Base-by-base conservation (phyloP, 2,888 invertebrate species). In the Sarcophaga carnaria region DNA sequence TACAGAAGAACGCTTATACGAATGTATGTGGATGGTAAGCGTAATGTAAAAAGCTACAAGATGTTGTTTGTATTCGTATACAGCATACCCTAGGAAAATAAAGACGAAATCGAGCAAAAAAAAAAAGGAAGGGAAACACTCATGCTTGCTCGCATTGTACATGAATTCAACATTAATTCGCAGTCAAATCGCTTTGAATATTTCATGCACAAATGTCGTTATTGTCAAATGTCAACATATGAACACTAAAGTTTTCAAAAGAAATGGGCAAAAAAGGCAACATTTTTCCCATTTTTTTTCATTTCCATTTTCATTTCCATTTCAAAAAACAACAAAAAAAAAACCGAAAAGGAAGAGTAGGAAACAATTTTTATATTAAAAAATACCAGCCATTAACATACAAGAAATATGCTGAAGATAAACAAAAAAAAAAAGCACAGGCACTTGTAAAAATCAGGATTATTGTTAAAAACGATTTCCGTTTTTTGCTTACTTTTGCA, bases 151-250 rank as follows among this genome's bases (percentile, higher is more conserved):
- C 37, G 37, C 37, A 10, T 54, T 17, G 54, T 82, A 85, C 85
- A 92, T 90, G 90, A 90, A 90, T 91, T 91, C 90, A 91, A 91
- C 91, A 91, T 92, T 91, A 91, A 92, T 92, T 91, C 90, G 89
- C 90, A 92, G 90, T 92, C 91, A 91, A 91, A 91, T 91, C 90
- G 90, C 90, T 88, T 62, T 92, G 91, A 91, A 92, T 92, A 91
- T 91, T 92, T 92, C 90, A 91, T 91, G 91, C 90, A 90, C 91
- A 90, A 91, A 91, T 91, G 91, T 91, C 90, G 92, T 91, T 91
- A 91, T 91, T 91, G 92, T 91, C 91, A 91, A 92, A 90, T 91
- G 91, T 89, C 90, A 91, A 89, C 88, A 85, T 74, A 86, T 83
- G 83, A 87, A 85, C 86, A 86, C 75, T 87, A 74, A 80, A 86